A percentile compares a stretch with the other conserved stretches of the same genome.
phyloP scores from a whole-genome alignment of 1,140 invertebrate genomes.

The Trichonephila inaurata region DNA sequence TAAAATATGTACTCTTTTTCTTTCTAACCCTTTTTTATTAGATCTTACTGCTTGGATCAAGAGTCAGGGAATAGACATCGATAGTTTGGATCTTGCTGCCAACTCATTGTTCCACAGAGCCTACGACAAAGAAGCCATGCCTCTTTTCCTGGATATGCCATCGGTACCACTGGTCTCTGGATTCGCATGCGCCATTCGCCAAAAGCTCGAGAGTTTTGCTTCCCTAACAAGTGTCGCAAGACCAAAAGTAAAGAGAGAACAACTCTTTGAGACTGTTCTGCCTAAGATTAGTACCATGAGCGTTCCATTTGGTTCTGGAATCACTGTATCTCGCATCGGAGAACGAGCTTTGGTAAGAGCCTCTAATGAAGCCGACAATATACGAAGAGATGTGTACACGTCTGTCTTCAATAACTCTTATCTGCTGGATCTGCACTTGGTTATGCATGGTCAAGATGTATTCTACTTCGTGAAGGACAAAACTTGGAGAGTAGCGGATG shows the following conservation, averaged over 20 bases:
- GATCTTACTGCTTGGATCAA: constrained; percentile 78
- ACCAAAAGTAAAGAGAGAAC: constrained; percentile 77
- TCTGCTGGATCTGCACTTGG: constrained; percentile 94
- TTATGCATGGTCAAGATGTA: constrained; percentile 93
- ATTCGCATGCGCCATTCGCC: constrained; percentile 75
- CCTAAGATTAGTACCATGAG: constrained; percentile 78
- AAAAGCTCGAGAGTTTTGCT: constrained; percentile 77
- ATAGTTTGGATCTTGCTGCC: constrained; percentile 77
- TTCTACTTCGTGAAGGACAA: constrained; percentile 96
- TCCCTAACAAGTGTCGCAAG: constrained; percentile 75
- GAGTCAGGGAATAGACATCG: constrained; percentile 77
- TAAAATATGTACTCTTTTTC: background rate
- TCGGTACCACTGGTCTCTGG: constrained; percentile 77
- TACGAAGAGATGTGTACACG: constrained; percentile 94
- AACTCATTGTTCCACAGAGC: constrained; percentile 49
- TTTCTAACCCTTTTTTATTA: background rate
- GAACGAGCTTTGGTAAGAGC: constrained; percentile 86
- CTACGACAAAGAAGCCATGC: constrained; percentile 43
- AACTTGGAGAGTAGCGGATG: constrained; percentile 85
- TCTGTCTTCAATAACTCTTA: constrained; percentile 96
- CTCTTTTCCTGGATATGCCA: constrained; percentile 77
- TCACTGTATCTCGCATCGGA: constrained; percentile 90
- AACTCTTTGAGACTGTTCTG: constrained; percentile 77
- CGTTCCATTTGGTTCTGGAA: constrained; percentile 85
- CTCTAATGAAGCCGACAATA: constrained; percentile 83